Percentiles rank a stretch among this genome's conserved stretches.
Conservation (phyloP, 1,140 invertebrate genomes). For the Pararge aegeria region DNA sequence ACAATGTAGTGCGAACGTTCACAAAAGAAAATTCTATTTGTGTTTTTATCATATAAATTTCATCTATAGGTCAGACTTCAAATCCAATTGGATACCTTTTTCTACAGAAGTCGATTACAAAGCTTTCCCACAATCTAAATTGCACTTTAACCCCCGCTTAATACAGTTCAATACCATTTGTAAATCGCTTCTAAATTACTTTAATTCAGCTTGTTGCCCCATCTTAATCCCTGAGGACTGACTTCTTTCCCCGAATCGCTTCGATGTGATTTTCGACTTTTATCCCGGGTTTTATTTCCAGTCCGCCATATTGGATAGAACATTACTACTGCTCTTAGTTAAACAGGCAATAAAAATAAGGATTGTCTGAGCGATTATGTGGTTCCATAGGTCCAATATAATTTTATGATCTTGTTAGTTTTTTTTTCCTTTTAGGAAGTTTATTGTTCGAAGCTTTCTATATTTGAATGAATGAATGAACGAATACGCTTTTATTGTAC, state of each 20-base stretch:
- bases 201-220: slow-evolving; percentile 32
- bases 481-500: too few relatives aligned
- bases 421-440: too few relatives aligned
- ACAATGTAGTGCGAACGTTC: background rate
- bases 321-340: slow-evolving; percentile 26
- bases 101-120: background rate
- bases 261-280: slow-evolving; percentile 38
- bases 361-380: background rate
- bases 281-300: slow-evolving; percentile 36
- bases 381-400: too few relatives aligned
- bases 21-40: background rate
- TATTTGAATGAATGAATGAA: too few relatives aligned
- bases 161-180: slow-evolving; percentile 26
- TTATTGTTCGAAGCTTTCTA: too few relatives aligned
- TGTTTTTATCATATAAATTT: background rate
- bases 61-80: slow-evolving; percentile 3
- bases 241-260: slow-evolving; percentile 31
- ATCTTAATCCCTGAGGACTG: slow-evolving; percentile 34
- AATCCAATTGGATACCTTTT: slow-evolving; percentile 3
- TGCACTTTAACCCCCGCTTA: background rate
- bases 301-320: slow-evolving; percentile 31
- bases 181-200: slow-evolving; percentile 29
- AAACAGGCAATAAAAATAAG: slow-evolving; percentile 1
- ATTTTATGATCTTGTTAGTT: too few relatives aligned
- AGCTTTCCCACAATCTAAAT: background rate